phyloP scores from a whole-genome alignment of 1,140 invertebrate genomes.

The Plectrocnemia conspersa region DNA sequence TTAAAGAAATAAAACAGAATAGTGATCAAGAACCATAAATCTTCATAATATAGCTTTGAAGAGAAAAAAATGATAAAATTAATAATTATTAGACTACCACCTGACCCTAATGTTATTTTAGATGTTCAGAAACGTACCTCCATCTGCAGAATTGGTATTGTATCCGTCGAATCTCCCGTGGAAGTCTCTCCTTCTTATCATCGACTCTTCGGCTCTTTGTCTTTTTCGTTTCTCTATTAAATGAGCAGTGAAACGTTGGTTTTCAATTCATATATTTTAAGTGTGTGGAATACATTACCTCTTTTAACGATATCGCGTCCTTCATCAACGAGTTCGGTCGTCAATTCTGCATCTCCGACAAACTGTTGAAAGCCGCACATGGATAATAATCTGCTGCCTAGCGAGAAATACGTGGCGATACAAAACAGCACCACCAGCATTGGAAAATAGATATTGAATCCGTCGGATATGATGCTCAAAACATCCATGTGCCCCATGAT shows the following conservation, averaged over 20 bases:
- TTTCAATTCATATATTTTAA: neutral
- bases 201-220: conserved; percentile 74
- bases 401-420: conserved; percentile 89
- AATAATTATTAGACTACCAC: too few relatives aligned
- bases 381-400: conserved; percentile 85
- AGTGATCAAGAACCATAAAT: conserved; percentile 2
- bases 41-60: neutral
- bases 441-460: conserved; percentile 99
- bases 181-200: conserved; percentile 66
- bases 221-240: conserved; percentile 70
- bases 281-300: conserved; percentile 51
- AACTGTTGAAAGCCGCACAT: conserved; percentile 94
- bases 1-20: conserved; percentile 1
- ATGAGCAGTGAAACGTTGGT: neutral
- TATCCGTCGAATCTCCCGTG: conserved; percentile 58
- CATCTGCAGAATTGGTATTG: conserved; percentile 36
- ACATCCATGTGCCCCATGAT: conserved; percentile 99
- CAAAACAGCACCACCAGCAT: conserved; percentile 94
- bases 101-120: too few relatives aligned
- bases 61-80: neutral
- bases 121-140: conserved; percentile 16
- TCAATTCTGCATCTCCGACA: conserved; percentile 88
- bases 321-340: conserved; percentile 88
- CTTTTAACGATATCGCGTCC: conserved; percentile 84
- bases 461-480: conserved; percentile 92